Base-by-base conservation (phyloP, 2,888 invertebrate genomes). In the Anodontia alba region DNA sequence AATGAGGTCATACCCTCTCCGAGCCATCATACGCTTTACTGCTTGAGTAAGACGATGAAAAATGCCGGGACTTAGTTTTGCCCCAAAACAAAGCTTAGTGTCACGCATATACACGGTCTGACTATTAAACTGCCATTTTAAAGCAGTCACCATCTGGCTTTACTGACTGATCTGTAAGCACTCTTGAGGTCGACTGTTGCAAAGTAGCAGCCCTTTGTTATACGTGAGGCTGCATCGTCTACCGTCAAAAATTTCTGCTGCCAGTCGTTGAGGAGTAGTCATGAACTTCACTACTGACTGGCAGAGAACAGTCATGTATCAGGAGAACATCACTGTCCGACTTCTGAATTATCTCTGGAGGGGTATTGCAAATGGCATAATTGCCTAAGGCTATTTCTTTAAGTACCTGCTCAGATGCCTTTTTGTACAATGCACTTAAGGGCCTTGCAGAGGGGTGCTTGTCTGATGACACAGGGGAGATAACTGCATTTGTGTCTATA, bases 141-240 rank as follows among this genome's bases (percentile, higher is more conserved):
- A n/a, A n/a, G 15, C 51, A 5, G 8, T 51, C 20, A 12, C 20
- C 51, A 15, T 12, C 23, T 51, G 51, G 23, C 51, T 51, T n/a
- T 12, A 51, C 51, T n/a, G 15, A 51, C 51, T 51, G 51, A 51
- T 51, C 51, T 51, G n/a, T 51, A 51, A n/a, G 51, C 51, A n/a
- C 51, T 51, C 23, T 51, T 51, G 23, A 51, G 51, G 51, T 51
- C 51, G 5, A 51, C 51, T 20, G 10, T 51, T 51, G 51, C 51
- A n/a, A 51, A 51, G 20, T 51, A 51, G 51, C 51, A 51, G 15
- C 51, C 51, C 51, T 12, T 12, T 51, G 51, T 51, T n/a, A 51
- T 51, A 5, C 51, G 8, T 7, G 51, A 12, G 20, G 51, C 51
- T 51, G 51, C 51, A 8, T 51, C 51, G 20, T 51, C 51, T n/a